A percentile compares a stretch with the other conserved stretches of the same genome.
phyloP scores from a whole-genome alignment of 92 coral and sea anemone genomes.

The Siderastrea siderea region DNA sequence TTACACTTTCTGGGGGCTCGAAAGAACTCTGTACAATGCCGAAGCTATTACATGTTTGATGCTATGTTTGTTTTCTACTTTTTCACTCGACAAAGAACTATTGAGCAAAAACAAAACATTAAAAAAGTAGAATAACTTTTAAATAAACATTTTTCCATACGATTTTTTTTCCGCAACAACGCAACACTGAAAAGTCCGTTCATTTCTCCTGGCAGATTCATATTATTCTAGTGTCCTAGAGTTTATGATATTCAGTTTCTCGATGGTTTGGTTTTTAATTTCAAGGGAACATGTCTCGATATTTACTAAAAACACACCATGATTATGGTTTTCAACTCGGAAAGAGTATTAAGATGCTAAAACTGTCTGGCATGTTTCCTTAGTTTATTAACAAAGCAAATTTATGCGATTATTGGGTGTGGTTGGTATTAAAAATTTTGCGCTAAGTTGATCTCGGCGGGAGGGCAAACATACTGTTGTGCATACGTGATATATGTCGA shows the following conservation, averaged over 20 bases:
- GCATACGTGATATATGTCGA: not conserved
- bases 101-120: constrained; percentile 6
- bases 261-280: not conserved
- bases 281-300: not conserved
- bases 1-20: not conserved
- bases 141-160: not conserved
- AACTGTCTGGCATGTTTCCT: constrained; percentile 37
- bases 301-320: not conserved
- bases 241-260: not conserved
- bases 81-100: not conserved
- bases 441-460: not conserved
- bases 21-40: not conserved
- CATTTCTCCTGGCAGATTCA: too few species aligned
- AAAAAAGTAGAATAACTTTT: not conserved
- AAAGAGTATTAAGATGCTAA: constrained; percentile 19
- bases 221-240: not conserved
- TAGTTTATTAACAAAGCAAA: constrained; percentile 9
- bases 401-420: constrained; percentile 14
- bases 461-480: not conserved
- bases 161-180: not conserved
- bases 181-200: too few species aligned
- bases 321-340: not conserved
- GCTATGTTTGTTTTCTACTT: not conserved
- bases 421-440: not conserved
- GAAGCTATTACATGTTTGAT: constrained; percentile 10